Evolutionary conservation across 2,888 invertebrate genomes (phyloP).

Genomic region (Acrobasis suavella): DNA sequence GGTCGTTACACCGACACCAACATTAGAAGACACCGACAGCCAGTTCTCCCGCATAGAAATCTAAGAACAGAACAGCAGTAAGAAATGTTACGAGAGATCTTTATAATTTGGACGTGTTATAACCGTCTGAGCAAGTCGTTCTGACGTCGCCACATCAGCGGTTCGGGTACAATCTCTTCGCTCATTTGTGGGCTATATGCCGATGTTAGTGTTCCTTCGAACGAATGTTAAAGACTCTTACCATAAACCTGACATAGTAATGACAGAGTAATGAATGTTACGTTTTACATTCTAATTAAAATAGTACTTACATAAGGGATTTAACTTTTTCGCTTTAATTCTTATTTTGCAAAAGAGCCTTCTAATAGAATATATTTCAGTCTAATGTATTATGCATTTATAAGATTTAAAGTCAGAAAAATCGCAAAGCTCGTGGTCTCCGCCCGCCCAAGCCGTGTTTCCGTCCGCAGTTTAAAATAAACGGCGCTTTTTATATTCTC

Average conservation of each 20-base stretch:
- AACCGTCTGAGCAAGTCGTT: slow-evolving; percentile 67
- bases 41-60: slow-evolving; percentile 29
- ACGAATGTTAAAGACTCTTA: slow-evolving; percentile 29
- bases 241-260: slow-evolving; percentile 32
- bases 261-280: background rate
- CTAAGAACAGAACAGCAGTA: slow-evolving; percentile 32
- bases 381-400: slow-evolving; percentile 54
- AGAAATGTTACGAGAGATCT: slow-evolving; percentile 48
- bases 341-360: background rate
- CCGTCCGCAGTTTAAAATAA: slow-evolving; percentile 67
- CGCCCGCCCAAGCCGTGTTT: slow-evolving; percentile 76
- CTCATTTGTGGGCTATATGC: slow-evolving; percentile 61
- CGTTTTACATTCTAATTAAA: background rate
- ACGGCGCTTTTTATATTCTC: slow-evolving; percentile 64
- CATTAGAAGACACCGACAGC: slow-evolving; percentile 46
- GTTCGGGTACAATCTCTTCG: slow-evolving; percentile 58
- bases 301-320: background rate
- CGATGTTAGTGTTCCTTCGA: slow-evolving; percentile 47
- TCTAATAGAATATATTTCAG: slow-evolving; percentile 26
- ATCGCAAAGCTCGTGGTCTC: slow-evolving; percentile 46
- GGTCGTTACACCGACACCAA: slow-evolving; percentile 61
- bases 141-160: slow-evolving; percentile 70
- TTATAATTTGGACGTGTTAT: slow-evolving; percentile 55
- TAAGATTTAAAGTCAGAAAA: slow-evolving; percentile 61
- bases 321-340: background rate